Conservation (phyloP, 2,888 invertebrate genomes). For the Melitaea athalia region DNA sequence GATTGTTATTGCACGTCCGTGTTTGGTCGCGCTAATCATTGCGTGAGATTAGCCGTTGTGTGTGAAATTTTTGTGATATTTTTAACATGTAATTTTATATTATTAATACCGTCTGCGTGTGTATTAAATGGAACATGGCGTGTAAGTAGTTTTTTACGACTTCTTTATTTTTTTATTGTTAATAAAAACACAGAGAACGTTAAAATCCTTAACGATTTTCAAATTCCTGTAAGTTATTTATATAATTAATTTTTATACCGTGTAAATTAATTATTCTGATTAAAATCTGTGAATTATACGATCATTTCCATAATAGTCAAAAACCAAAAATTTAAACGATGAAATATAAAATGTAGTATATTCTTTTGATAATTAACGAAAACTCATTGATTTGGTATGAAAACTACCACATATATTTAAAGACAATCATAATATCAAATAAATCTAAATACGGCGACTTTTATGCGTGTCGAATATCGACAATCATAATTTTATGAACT, state of each 20-base stretch:
- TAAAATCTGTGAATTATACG: too few species aligned
- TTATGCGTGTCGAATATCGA: too few species aligned
- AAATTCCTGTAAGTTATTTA: not conserved
- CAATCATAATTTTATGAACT: too few species aligned
- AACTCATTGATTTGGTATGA: too few species aligned
- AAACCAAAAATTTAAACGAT: too few species aligned
- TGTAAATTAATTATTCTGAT: not conserved
- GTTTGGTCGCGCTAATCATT: slow-evolving; percentile 35
- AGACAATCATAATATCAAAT: too few species aligned
- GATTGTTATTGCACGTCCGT: slow-evolving; percentile 30
- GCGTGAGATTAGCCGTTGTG: slow-evolving; percentile 42
- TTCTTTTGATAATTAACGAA: too few species aligned
- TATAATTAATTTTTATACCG: not conserved
- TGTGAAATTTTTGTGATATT: slow-evolving; percentile 41
- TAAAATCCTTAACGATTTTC: not conserved
- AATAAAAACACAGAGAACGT: slow-evolving; percentile 15
- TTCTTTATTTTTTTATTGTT: slow-evolving; percentile 12
- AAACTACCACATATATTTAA: too few species aligned
- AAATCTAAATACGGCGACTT: too few species aligned
- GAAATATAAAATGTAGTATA: too few species aligned
- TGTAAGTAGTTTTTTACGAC: slow-evolving; percentile 36
- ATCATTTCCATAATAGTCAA: too few species aligned
- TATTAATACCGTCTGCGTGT: slow-evolving; percentile 36
- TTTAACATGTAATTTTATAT: slow-evolving; percentile 31
- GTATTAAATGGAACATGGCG: slow-evolving; percentile 30